Evolutionary conservation across 1,140 invertebrate genomes (phyloP).

Genomic region (Schlechtendalia chinensis): DNA sequence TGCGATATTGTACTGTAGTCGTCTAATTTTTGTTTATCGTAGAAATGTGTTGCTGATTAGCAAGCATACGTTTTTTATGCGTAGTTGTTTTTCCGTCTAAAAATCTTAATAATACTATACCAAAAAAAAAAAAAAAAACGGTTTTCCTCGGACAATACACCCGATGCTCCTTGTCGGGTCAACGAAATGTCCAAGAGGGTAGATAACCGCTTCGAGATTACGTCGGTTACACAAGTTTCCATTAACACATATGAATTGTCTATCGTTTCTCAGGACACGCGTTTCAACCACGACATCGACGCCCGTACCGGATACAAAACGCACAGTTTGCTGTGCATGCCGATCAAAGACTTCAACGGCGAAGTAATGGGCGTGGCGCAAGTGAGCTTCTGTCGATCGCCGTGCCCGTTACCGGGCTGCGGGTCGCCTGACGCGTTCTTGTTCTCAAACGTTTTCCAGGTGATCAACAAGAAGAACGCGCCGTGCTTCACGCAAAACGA

Average conservation of each 20-base stretch:
- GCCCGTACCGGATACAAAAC: conserved; percentile 89
- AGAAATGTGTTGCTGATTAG: too few relatives aligned
- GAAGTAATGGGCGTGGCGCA: conserved; percentile 94
- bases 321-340: conserved; percentile 88
- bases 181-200: neutral
- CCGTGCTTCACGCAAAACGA: conserved; percentile 78
- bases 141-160: neutral
- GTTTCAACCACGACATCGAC: conserved; percentile 93
- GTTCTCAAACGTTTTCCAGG: conserved; percentile 59
- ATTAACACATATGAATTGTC: neutral
- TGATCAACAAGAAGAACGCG: conserved; percentile 90
- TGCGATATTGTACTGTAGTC: too few relatives aligned
- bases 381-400: conserved; percentile 57
- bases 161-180: neutral
- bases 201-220: neutral
- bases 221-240: neutral
- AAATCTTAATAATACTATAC: too few relatives aligned
- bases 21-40: too few relatives aligned
- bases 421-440: too few relatives aligned
- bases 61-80: too few relatives aligned
- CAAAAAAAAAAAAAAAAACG: too few relatives aligned
- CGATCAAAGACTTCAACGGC: conserved; percentile 91
- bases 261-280: conserved; percentile 69
- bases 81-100: too few relatives aligned
- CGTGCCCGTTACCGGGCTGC: too few relatives aligned